Evolutionary conservation across 2,888 invertebrate species (phyloP).

Genomic region (Aphrophora alni): DNA sequence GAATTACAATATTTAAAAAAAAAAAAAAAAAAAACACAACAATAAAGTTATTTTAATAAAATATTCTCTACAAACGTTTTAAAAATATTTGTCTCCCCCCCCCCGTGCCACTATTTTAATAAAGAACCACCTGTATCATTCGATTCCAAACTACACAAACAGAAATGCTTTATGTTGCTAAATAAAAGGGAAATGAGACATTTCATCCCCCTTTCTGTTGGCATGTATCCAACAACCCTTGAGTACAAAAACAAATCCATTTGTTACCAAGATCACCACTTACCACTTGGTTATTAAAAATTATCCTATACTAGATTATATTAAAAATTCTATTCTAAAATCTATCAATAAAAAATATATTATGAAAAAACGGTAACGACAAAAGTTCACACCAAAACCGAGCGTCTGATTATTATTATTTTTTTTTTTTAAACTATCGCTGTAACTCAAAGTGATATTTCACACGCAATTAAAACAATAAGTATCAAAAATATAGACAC

Average conservation of each 20-base stretch:
- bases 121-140: neutral
- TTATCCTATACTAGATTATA: neutral
- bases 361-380: neutral
- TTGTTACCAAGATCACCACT: neutral
- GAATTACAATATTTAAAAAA: too few relatives aligned
- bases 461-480: neutral
- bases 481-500: neutral
- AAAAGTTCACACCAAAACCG: neutral
- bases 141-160: neutral
- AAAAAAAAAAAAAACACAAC: too few relatives aligned
- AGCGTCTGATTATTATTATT: neutral
- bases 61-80: too few relatives aligned
- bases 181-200: neutral
- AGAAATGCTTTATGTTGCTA: neutral
- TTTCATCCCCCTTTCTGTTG: too few relatives aligned
- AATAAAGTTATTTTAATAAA: too few relatives aligned
- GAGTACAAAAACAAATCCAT: neutral
- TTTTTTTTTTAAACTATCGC: neutral
- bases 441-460: neutral
- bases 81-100: neutral
- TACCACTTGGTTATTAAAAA: conserved; percentile 3
- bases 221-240: too few relatives aligned
- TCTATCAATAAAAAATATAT: neutral
- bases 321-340: neutral
- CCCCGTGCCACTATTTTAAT: neutral